A percentile compares a stretch with the other conserved stretches of the same genome.
These are phyloP conservation scores for Lasioglossum morio DNA, from an alignment of 2,888 invertebrate species.

Conservation along the genomic window DNA sequence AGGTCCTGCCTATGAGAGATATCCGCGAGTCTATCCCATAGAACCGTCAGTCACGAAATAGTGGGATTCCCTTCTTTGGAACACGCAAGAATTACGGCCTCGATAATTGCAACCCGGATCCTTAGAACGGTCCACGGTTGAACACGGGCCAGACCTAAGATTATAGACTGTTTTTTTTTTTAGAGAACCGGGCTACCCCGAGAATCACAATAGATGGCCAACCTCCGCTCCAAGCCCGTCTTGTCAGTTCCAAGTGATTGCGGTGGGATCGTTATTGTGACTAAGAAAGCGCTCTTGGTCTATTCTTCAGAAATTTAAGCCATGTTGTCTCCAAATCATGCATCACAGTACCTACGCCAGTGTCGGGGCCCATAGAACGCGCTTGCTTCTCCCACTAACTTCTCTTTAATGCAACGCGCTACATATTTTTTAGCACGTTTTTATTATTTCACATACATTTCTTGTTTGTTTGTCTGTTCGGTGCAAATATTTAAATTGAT, in stretches of 20 bases:
- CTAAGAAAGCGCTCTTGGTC: neutral
- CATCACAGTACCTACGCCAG: no score
- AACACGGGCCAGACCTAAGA: neutral
- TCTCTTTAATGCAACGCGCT: no score
- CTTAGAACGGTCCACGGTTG: neutral
- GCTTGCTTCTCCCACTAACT: no score
- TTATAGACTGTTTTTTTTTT: neutral
- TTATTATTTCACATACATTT: no score
- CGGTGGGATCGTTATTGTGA: neutral
- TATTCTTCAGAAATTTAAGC: neutral
- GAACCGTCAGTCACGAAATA: neutral
- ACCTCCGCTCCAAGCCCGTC: neutral
- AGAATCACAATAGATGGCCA: neutral
- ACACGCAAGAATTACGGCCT: slow-evolving; percentile 1
- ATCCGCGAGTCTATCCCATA: slow-evolving; percentile 18
- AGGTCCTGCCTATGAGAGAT: neutral
- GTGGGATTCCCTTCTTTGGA: neutral
- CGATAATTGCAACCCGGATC: slow-evolving; percentile 18
- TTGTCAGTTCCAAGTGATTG: neutral
- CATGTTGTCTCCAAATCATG: no score
- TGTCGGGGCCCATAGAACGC: no score
- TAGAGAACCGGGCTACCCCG: neutral
- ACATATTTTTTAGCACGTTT: no score
- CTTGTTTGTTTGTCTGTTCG: no score
- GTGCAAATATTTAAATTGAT: no score